Evolutionary conservation across 2,888 invertebrate genomes (phyloP).

Genomic region (Chaetogeoica ovagalla): DNA sequence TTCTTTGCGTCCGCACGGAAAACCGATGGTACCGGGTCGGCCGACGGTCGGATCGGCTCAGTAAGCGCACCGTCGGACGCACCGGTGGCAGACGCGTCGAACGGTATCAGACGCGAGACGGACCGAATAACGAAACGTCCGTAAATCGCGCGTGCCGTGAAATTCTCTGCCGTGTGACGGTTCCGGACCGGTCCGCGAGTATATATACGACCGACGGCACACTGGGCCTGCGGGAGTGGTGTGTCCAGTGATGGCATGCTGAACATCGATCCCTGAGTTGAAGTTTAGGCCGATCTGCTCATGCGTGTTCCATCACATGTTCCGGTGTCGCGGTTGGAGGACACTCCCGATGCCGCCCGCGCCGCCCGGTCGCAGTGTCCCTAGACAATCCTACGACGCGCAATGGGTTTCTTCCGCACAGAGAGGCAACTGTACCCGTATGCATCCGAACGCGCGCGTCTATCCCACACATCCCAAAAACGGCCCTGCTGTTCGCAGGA

Average conservation of each 20-base stretch:
- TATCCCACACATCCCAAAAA: constrained; percentile 49
- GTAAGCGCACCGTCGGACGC: neutral
- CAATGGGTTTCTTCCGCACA: constrained; percentile 52
- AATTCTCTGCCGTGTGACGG: neutral
- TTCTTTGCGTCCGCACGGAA: neutral
- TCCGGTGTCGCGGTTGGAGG: constrained; percentile 53
- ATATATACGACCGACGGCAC: neutral
- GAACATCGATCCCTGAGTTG: constrained; percentile 53
- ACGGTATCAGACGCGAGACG: neutral
- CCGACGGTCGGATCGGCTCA: neutral
- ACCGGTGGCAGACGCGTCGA: too few species aligned
- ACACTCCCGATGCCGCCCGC: constrained; percentile 50
- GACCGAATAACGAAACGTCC: too few species aligned
- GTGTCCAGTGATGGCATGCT: constrained; percentile 53
- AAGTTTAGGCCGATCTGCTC: constrained; percentile 53
- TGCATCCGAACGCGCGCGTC: constrained; percentile 47
- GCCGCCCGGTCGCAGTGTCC: constrained; percentile 52
- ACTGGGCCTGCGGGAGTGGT: neutral
- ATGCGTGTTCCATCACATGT: constrained; percentile 53
- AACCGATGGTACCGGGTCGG: neutral
- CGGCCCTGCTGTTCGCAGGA: constrained; percentile 51
- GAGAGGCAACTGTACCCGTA: constrained; percentile 49
- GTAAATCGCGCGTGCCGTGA: neutral
- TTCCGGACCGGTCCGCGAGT: neutral
- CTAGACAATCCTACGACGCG: constrained; percentile 48